A percentile compares a stretch with the other conserved stretches of the same genome.
phyloP scores from a whole-genome alignment of 2,888 invertebrate genomes.

The Eupeodes luniger region DNA sequence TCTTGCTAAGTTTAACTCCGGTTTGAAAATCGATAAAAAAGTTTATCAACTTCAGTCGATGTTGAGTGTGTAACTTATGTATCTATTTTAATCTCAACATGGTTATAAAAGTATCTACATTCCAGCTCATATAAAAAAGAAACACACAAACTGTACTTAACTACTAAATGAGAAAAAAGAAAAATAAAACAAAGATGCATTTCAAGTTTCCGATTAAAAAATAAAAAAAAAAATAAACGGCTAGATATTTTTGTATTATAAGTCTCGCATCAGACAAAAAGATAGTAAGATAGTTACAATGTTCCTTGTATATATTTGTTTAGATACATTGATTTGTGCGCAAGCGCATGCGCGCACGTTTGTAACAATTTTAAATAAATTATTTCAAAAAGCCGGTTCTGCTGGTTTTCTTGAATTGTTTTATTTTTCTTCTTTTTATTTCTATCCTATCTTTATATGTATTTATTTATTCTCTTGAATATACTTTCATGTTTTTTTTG shows the following conservation, averaged over 20 bases:
- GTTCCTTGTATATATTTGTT: constrained; percentile 19
- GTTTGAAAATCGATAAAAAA: neutral
- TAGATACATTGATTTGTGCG: constrained; percentile 32
- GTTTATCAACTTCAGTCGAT: neutral
- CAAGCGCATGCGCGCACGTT: constrained; percentile 30
- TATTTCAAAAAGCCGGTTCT: constrained; percentile 65
- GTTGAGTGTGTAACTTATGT: neutral
- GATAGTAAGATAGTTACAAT: constrained; percentile 16
- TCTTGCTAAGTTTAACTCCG: no score
- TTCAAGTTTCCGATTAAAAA: constrained; percentile 50
- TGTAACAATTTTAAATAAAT: constrained; percentile 50
- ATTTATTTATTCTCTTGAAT: constrained; percentile 20
- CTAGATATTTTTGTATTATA: neutral
- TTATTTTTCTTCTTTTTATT: constrained; percentile 23
- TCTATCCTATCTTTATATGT: neutral
- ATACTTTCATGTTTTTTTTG: constrained; percentile 19
- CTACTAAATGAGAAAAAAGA: neutral
- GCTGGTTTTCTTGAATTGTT: constrained; percentile 46
- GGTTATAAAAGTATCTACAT: neutral
- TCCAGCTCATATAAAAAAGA: neutral
- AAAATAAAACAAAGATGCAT: constrained; percentile 43
- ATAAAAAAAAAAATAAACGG: neutral
- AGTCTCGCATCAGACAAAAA: neutral
- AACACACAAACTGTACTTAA: neutral
- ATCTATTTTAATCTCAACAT: constrained; percentile 20